Base-by-base conservation (phyloP, 2,797 vertebrate species). In the Botia kubotai region DNA sequence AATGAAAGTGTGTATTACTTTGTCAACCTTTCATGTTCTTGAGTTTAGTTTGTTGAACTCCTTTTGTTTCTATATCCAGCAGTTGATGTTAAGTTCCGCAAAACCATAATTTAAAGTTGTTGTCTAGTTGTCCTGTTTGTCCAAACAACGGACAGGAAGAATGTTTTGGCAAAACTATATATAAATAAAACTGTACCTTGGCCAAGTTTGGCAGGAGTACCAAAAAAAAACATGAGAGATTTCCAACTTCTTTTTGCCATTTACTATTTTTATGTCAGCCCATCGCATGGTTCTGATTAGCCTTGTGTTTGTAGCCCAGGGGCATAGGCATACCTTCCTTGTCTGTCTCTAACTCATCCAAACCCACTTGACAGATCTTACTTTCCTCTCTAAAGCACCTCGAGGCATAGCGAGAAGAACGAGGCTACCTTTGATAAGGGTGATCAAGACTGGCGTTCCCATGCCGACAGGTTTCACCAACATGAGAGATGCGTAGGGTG, bases 371-470 rank as follows among this genome's bases (percentile, higher is more conserved):
- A 85, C 85, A 83, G 86, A 91, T 92, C 85, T 90, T 89, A 88
- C 87, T 85, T 89, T 88, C 72, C 87, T 83, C 83, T 79, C 82
- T 85, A 81, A 81, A 84, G 86, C 88, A 88, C 90, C 92, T 91
- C 79, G 81, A 93, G 92, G 91, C 90, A 88, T 84, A 85, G 87
- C 86, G 85, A 89, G 89, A 87, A 87, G 82, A 87, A 85, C 81
- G 89, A 90, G 90, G 86, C 85, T 89, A 86, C 88, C 90, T 72
- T 91, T 89, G 88, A 94, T 94, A 88, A 88, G 86, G 88, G 88
- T 93, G 93, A 95, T 94, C 93, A 95, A 94, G 93, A 92, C 91
- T 93, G 90, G 89, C 91, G 84, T 87, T 88, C 84, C 82, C 83
- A 85, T 93, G 90, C 92, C 90, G 92, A 92, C 90, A 92, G 92